Base-by-base conservation (phyloP, 2,888 invertebrate genomes). In the Labia minor region DNA sequence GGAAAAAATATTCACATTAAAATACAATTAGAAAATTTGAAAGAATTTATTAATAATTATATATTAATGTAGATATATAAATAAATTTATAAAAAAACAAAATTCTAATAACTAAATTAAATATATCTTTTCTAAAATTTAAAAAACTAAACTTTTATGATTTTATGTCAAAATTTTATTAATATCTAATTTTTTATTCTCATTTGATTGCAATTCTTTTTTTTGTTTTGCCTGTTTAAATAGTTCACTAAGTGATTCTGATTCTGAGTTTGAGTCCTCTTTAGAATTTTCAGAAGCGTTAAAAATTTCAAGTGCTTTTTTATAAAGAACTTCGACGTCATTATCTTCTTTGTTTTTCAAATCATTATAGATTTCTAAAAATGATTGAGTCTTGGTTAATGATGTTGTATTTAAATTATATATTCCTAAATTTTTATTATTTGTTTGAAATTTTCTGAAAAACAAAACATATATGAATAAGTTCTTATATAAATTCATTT, bases 371-470 rank as follows among this genome's bases (percentile, higher is more conserved):
- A 83, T 82, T 37, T 81, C 77, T 14, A 89, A 78, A 71, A 88
- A 85, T 71, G 78, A 80, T 73, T 85, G 87, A 0, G 82, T 82
- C 70, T 81, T 80, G 26, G 82, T 83, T 74, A 76, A 82, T n/a
- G 78, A 76, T 71, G 76, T 74, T n/a, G 75, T 76, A 72, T 80
- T 83, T 73, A 89, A 77, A 72, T 84, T 85, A 1, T 82, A 75
- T 1, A 80, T 77, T 61, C 83, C 83, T 64, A 82, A 74, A 21
- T 82, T 81, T 70, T 81, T 83, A 19, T 83, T 80, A 63, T 81
- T 78, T 68, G 83, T 81, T 70, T 89, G 88, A 72, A 86, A 86
- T 77, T 85, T 82, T 18, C 89, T 90, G 77, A 37, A 82, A 79
- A 72, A 68, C 69, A 67, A 63, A 67, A 63, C 10, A n/a, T n/a